Percentiles rank a stretch among this genome's conserved stretches.
phyloP scores from a whole-genome alignment of 2,113 vertebrate genomes.

The Orycteropus afer region DNA sequence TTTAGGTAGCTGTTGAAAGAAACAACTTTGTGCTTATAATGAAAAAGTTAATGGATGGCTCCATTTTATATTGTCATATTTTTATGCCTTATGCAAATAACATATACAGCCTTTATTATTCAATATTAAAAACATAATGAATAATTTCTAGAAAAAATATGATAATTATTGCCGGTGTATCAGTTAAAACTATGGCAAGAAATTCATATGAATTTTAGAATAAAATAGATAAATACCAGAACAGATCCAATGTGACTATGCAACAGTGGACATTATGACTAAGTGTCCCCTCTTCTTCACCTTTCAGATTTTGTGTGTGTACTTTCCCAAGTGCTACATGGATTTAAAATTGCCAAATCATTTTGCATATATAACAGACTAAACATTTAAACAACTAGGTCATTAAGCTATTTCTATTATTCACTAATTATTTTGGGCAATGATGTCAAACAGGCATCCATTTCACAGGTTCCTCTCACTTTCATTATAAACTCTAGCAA shows the following conservation, averaged over 20 bases:
- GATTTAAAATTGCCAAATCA: background rate
- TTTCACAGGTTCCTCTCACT: background rate
- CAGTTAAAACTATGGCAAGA: background rate
- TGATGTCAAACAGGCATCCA: background rate
- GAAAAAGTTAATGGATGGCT: background rate
- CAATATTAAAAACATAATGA: background rate
- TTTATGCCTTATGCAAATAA: constrained; percentile 8
- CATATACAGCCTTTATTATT: background rate
- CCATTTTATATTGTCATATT: constrained; percentile 20
- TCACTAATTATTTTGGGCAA: background rate
- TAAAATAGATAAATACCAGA: background rate
- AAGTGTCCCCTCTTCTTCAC: background rate
- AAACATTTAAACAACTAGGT: background rate
- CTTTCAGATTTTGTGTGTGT: background rate
- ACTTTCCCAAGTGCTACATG: background rate
- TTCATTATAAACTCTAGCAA: background rate
- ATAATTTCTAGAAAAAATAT: constrained; percentile 31
- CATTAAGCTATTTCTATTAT: background rate
- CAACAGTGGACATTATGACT: background rate
- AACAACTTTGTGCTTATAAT: background rate
- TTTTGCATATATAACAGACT: background rate
- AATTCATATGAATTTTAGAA: constrained; percentile 30
- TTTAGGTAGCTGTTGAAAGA: background rate
- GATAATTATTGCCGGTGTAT: background rate
- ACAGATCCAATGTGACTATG: background rate